Evolutionary conservation across 1,140 invertebrate species (phyloP), one percentile per base, ranked within the genome.

Genomic region (Cataglyphis hispanica): DNA sequence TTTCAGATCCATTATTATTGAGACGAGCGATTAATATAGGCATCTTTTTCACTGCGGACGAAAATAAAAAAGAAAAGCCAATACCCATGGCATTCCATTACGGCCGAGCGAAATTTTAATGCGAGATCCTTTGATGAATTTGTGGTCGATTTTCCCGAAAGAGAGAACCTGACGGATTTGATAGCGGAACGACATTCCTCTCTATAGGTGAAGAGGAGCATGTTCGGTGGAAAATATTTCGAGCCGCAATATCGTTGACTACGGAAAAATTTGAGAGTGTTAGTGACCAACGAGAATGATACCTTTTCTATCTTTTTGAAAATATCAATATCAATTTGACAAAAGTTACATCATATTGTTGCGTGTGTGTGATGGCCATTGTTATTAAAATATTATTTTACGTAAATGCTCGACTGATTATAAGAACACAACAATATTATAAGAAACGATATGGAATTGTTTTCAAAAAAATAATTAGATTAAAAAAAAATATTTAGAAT

Each of bases 51-150:
- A 16, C 37, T 19, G 10, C 19, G 13, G 31, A 37, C 40, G n/a
- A 25, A 72, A 74, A 83, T 34, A 61, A 56, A 37, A 61, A 72
- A 72, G 19, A 37, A 61, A 72, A 72, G 19, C 37, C 19, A 72
- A 83, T 60, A 83, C 25, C 60, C 43, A 31, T 13, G 11, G 53
- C 78, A 56, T 56, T 83, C 78, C 67, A 83, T 83, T 83, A 83
- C 53, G n/a, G 25, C n/a, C 78, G 67, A 25, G 37, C 67, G 53
- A 72, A 72, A 74, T 43, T 83, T 83, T 83, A 83, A 83, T 83
- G 67, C n/a, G 37, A 60, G 53, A 74, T 60, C 56, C 78, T 83
- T 83, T 83, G 78, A 83, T 40, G 78, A 83, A 83, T 83, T 83
- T 83, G 78, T 56, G 78, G 78, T 83, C 78, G 67, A 83, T 83